Conservation (phyloP, 23 tunicate genomes). For the Trididemnum miniatum region DNA sequence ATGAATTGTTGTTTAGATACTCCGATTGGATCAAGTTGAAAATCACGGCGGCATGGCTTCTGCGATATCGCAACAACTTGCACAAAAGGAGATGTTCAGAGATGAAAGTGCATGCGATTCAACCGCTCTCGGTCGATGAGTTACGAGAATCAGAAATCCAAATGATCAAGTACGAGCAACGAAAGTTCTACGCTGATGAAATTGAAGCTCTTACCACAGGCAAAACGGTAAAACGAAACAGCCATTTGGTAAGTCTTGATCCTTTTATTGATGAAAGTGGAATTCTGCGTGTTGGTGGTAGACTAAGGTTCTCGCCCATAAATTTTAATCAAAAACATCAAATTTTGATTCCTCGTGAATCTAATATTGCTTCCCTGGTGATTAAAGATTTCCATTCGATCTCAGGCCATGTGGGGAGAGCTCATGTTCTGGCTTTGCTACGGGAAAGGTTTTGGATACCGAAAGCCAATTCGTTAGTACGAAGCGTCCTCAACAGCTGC, state of each 20-base stretch:
- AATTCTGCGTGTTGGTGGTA: neutral
- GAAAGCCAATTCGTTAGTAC: neutral
- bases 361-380: neutral
- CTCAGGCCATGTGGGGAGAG: conserved; percentile 22
- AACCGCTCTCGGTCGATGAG: neutral
- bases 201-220: neutral
- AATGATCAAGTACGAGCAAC: neutral
- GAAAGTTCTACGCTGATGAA: neutral
- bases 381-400: neutral
- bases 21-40: conserved; percentile 35
- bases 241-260: neutral
- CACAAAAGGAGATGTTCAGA: neutral
- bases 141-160: neutral
- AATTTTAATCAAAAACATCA: neutral
- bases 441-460: conserved; percentile 11
- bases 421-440: no score
- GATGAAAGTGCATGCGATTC: neutral
- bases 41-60: no score
- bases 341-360: no score
- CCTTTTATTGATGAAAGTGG: no score
- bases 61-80: no score
- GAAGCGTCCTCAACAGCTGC: neutral
- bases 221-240: neutral
- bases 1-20: neutral
- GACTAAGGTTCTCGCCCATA: neutral